phyloP scores from a whole-genome alignment of 1,140 invertebrate genomes.

The Drosophila fuyamai region DNA sequence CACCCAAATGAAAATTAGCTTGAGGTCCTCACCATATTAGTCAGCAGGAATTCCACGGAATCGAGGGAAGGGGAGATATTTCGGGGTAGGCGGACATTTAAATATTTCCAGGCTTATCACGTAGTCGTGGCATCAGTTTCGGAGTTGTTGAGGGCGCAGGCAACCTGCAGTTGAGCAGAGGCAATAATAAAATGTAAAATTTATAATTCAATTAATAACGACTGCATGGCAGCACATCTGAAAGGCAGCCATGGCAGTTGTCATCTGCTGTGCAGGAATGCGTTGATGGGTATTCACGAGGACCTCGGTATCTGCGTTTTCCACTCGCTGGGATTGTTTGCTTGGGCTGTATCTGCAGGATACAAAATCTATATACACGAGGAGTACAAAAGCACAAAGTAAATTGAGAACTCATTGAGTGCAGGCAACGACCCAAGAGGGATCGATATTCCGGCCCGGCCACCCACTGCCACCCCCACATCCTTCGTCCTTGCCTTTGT shows the following conservation, averaged over 20 bases:
- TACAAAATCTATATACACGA: slow-evolving; percentile 61
- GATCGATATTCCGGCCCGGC: slow-evolving; percentile 73
- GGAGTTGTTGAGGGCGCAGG: background rate
- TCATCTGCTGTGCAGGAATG: slow-evolving; percentile 41
- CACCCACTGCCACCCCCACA: background rate
- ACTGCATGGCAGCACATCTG: slow-evolving; percentile 42
- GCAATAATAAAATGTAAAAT: slow-evolving; percentile 80
- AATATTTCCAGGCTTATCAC: slow-evolving; percentile 64
- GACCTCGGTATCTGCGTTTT: slow-evolving; percentile 2
- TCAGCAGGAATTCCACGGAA: slow-evolving; percentile 69
- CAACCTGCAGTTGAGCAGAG: slow-evolving; percentile 36
- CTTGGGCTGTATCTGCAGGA: slow-evolving; percentile 43
- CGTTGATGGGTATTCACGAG: slow-evolving; percentile 8
- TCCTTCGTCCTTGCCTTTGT: slow-evolving; percentile 19
- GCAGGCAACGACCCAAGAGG: slow-evolving; percentile 79
- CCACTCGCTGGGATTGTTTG: slow-evolving; percentile 38
- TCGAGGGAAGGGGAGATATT: background rate
- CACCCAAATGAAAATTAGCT: slow-evolving; percentile 73
- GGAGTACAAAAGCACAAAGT: slow-evolving; percentile 42
- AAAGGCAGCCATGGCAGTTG: slow-evolving; percentile 14
- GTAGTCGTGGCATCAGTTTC: slow-evolving; percentile 26
- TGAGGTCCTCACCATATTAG: slow-evolving; percentile 56
- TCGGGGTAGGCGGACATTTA: slow-evolving; percentile 16
- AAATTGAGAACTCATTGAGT: slow-evolving; percentile 82
- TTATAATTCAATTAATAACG: slow-evolving; percentile 85